Evolutionary conservation across 2,888 invertebrate genomes (phyloP).

Genomic region (Drosophila histrio): DNA sequence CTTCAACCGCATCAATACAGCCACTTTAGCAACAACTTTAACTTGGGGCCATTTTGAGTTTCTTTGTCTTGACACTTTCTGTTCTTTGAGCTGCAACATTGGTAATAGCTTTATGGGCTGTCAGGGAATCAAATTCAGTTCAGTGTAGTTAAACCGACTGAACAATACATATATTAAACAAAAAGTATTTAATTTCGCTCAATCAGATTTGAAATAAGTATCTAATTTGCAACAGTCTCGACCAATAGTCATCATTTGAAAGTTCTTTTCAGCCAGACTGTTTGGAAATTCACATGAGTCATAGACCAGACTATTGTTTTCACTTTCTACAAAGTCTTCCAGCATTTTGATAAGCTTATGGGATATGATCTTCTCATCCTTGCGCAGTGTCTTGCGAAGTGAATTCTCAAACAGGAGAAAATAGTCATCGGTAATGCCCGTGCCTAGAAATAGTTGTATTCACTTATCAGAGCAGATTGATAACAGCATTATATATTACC

Average conservation of each 20-base stretch:
- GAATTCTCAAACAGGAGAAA: conserved; percentile 60
- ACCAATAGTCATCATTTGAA: conserved; percentile 61
- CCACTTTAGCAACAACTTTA: conserved; percentile 40
- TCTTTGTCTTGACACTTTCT: conserved; percentile 3
- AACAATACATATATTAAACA: too few relatives aligned
- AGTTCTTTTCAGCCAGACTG: conserved; percentile 48
- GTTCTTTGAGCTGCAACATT: background rate
- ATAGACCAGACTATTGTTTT: too few relatives aligned
- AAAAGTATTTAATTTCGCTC: too few relatives aligned
- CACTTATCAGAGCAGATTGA: too few relatives aligned
- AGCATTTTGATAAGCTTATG: conserved; percentile 71
- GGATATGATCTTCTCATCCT: conserved; percentile 55
- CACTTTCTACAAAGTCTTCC: conserved; percentile 58
- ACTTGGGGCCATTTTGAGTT: conserved; percentile 11
- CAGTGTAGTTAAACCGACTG: too few relatives aligned
- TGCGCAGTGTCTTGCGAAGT: conserved; percentile 2
- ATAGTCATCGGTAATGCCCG: conserved; percentile 75
- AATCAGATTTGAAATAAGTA: too few relatives aligned
- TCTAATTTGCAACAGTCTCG: too few relatives aligned
- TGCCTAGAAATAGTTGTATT: conserved; percentile 57
- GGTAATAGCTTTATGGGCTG: background rate
- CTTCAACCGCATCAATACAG: conserved; percentile 29
- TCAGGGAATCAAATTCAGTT: too few relatives aligned
- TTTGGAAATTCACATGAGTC: conserved; percentile 62
- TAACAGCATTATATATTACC: too few relatives aligned